phyloP scores from a whole-genome alignment of 1,140 invertebrate species.

The Acromyrmex charruanus region DNA sequence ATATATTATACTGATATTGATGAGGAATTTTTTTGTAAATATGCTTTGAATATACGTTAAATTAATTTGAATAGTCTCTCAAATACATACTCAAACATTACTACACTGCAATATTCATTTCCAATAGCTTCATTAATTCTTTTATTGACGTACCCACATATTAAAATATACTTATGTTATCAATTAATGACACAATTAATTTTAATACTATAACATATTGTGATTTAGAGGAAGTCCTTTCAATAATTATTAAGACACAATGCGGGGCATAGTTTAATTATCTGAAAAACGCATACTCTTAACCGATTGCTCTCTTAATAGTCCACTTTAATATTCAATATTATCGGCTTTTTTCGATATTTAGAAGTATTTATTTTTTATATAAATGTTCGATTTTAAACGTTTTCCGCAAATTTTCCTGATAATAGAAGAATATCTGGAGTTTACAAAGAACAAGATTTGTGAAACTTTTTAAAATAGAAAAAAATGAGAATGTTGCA shows the following conservation, averaged over 20 bases:
- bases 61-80: background rate
- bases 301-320: background rate
- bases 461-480: constrained; percentile 36
- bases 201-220: background rate
- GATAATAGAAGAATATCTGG: constrained; percentile 25
- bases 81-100: constrained; percentile 1
- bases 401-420: constrained; percentile 65
- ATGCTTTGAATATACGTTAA: background rate
- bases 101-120: background rate
- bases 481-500: background rate
- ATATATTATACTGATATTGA: background rate
- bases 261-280: constrained; percentile 38
- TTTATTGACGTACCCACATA: background rate
- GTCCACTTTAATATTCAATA: background rate
- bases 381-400: constrained; percentile 26
- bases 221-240: background rate
- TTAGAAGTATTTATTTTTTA: constrained; percentile 1
- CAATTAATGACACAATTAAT: background rate
- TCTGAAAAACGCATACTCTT: constrained; percentile 46
- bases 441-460: constrained; percentile 20
- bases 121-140: background rate
- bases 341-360: background rate
- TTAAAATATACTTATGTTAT: background rate
- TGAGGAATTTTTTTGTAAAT: background rate
- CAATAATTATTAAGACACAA: constrained; percentile 32